Conservation (phyloP, 2,797 vertebrate species). For the Darevskia mixta region DNA sequence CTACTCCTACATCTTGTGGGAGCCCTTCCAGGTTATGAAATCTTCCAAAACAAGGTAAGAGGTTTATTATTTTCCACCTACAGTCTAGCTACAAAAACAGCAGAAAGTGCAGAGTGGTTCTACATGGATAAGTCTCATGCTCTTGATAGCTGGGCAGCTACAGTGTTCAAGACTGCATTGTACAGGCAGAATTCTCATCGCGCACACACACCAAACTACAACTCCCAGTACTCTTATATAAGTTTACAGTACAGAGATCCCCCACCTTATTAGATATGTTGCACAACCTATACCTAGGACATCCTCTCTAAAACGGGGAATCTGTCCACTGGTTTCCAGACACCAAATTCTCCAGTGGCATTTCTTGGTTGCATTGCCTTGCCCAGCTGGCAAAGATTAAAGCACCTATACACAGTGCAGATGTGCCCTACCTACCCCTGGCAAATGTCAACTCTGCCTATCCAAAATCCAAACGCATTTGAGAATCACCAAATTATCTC, state of each 20-base stretch:
- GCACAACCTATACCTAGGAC: background rate
- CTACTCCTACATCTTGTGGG: constrained; percentile 15
- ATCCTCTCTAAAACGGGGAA: background rate
- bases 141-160: background rate
- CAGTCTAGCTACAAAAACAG: background rate
- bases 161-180: background rate
- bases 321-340: background rate
- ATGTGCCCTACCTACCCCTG: too few species aligned
- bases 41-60: constrained; percentile 1
- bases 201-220: background rate
- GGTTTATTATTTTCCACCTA: background rate
- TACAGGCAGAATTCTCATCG: background rate
- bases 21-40: background rate
- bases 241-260: background rate
- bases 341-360: background rate
- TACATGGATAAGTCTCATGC: background rate
- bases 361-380: background rate
- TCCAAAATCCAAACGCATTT: background rate
- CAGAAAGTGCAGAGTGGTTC: background rate
- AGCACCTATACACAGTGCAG: background rate
- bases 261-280: background rate
- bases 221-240: background rate
- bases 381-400: background rate
- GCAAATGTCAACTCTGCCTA: background rate
- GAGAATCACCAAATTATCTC: background rate